Conservation (phyloP, 2,888 invertebrate species). For the Melieria picta region DNA sequence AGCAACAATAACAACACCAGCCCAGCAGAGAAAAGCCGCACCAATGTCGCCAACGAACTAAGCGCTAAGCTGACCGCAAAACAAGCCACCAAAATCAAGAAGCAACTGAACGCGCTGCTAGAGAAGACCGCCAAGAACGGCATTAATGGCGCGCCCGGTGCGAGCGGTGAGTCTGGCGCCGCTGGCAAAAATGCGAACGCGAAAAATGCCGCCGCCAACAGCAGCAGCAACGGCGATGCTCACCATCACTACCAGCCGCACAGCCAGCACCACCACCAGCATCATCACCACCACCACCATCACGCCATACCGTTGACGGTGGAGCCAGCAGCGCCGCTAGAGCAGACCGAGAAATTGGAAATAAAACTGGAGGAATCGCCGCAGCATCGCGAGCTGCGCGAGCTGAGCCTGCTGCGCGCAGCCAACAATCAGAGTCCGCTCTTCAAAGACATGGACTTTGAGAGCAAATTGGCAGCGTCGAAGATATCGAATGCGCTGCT, state of each 20-base stretch:
- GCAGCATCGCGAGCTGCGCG: slow-evolving; percentile 52
- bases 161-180: slow-evolving; percentile 10
- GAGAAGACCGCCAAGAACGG: slow-evolving; percentile 54
- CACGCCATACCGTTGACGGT: slow-evolving; percentile 59
- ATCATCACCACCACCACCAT: slow-evolving; percentile 58
- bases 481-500: slow-evolving; percentile 60
- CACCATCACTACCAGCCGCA: slow-evolving; percentile 43
- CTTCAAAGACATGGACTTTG: slow-evolving; percentile 60
- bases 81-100: slow-evolving; percentile 63
- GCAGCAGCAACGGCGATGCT: slow-evolving; percentile 29
- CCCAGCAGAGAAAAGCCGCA: slow-evolving; percentile 46
- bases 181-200: neutral
- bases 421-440: slow-evolving; percentile 47
- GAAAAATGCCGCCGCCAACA: slow-evolving; percentile 22
- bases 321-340: slow-evolving; percentile 60
- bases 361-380: slow-evolving; percentile 61
- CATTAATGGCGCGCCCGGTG: slow-evolving; percentile 17
- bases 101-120: slow-evolving; percentile 58
- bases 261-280: slow-evolving; percentile 44
- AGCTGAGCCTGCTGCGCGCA: slow-evolving; percentile 54
- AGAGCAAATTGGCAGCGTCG: slow-evolving; percentile 62
- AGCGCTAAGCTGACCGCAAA: slow-evolving; percentile 60
- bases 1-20: slow-evolving; percentile 39
- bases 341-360: slow-evolving; percentile 60
- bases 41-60: slow-evolving; percentile 50